Percentiles rank a stretch among this genome's conserved stretches.
phyloP scores from a whole-genome alignment of 2,888 invertebrate species.

The Thalpophila matura region DNA sequence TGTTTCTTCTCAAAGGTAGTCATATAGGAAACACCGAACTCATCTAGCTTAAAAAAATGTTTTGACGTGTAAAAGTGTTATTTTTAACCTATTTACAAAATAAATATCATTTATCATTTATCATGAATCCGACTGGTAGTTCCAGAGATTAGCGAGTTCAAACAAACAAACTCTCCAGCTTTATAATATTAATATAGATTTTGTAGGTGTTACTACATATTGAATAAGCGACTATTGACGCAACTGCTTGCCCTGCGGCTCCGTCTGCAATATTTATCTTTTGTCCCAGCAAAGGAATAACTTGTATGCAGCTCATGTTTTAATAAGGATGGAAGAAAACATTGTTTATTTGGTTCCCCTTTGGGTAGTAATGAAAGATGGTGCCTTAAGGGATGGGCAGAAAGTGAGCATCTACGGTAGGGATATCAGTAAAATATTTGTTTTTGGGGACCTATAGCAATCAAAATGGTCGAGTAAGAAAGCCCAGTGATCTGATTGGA shows the following conservation, averaged over 20 bases:
- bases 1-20: too few species aligned
- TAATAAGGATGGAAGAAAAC: constrained; percentile 24
- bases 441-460: background rate
- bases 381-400: constrained; percentile 5
- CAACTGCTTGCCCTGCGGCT: constrained; percentile 54
- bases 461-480: too few species aligned
- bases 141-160: too few species aligned
- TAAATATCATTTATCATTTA: too few species aligned
- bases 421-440: constrained; percentile 6
- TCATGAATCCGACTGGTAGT: too few species aligned
- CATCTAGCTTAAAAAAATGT: too few species aligned
- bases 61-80: too few species aligned
- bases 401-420: background rate
- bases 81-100: too few species aligned
- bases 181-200: too few species aligned
- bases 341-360: constrained; percentile 44
- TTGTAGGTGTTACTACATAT: constrained; percentile 63
- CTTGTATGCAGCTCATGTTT: constrained; percentile 47
- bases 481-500: background rate
- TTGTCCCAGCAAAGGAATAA: constrained; percentile 25
- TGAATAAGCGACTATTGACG: constrained; percentile 66
- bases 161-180: too few species aligned
- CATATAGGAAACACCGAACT: too few species aligned
- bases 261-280: constrained; percentile 40
- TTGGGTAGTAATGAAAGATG: constrained; percentile 42